phyloP scores from a whole-genome alignment of 2,888 invertebrate genomes.

The Eupithecia inturbata region DNA sequence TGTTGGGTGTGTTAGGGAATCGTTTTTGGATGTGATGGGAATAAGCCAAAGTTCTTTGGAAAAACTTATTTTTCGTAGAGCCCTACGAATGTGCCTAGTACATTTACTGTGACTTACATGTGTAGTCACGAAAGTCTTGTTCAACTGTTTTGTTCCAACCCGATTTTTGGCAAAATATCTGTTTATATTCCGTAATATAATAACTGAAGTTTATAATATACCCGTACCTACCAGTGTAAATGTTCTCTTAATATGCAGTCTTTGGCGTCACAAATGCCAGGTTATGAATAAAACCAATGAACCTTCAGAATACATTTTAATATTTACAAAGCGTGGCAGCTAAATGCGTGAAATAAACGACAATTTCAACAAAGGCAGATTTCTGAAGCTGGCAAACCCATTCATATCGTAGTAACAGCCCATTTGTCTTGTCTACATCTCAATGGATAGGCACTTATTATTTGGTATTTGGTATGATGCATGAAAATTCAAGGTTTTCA shows the following conservation, averaged over 20 bases:
- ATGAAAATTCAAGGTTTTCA: conserved; percentile 7
- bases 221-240: not conserved
- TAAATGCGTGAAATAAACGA: conserved; percentile 41
- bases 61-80: not conserved
- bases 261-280: conserved; percentile 45
- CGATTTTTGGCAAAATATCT: not conserved
- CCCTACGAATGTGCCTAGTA: not conserved
- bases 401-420: conserved; percentile 35
- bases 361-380: conserved; percentile 47
- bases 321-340: conserved; percentile 47
- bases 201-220: not conserved
- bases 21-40: no score
- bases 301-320: conserved; percentile 57
- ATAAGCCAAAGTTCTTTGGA: no score
- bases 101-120: not conserved
- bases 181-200: not conserved
- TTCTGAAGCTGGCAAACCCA: conserved; percentile 36
- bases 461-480: conserved; percentile 1
- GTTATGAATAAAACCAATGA: conserved; percentile 48
- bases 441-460: not conserved
- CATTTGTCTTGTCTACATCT: conserved; percentile 32
- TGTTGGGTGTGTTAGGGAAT: no score
- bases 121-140: not conserved
- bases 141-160: not conserved
- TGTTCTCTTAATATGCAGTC: conserved; percentile 14